These are phyloP conservation scores for Psittacus erithacus DNA, from an alignment of 2,113 vertebrate species.

Conservation along the genomic window DNA sequence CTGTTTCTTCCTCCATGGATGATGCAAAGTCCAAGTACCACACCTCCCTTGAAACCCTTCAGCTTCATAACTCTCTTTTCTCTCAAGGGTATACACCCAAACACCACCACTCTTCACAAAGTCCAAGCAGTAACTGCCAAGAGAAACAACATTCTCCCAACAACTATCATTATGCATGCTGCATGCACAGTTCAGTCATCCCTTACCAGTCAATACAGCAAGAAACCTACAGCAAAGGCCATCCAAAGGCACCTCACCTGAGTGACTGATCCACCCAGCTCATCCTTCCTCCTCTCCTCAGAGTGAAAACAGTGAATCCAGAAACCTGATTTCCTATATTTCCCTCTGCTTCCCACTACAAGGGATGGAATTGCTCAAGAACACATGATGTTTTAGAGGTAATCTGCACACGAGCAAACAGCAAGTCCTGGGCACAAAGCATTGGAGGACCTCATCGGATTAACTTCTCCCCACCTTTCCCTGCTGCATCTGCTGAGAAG, in stretches of 20 bases:
- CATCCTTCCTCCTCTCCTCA: background rate
- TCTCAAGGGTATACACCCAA: background rate
- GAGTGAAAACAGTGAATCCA: background rate
- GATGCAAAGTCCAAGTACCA: background rate
- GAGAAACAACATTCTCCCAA: background rate
- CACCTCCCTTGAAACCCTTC: background rate
- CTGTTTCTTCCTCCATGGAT: background rate
- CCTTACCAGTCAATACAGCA: background rate
- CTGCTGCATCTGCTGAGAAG: background rate
- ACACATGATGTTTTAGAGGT: background rate
- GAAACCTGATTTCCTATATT: background rate
- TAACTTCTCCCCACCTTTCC: background rate
- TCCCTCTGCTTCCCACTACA: background rate
- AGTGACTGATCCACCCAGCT: background rate
- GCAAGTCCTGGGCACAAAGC: background rate
- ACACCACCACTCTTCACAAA: background rate
- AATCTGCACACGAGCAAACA: background rate
- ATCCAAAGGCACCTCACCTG: background rate
- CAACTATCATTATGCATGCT: background rate
- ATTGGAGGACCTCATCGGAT: fast-evolving
- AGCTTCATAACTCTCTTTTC: fast-evolving
- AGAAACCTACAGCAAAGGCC: background rate
- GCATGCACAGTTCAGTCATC: background rate
- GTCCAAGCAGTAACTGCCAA: background rate
- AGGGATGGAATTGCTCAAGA: fast-evolving